A percentile compares a stretch with the other conserved stretches of the same genome.
These are phyloP conservation scores for Mionectes olivaceus DNA, from an alignment of 2,797 vertebrate genomes.

Conservation along the genomic window DNA sequence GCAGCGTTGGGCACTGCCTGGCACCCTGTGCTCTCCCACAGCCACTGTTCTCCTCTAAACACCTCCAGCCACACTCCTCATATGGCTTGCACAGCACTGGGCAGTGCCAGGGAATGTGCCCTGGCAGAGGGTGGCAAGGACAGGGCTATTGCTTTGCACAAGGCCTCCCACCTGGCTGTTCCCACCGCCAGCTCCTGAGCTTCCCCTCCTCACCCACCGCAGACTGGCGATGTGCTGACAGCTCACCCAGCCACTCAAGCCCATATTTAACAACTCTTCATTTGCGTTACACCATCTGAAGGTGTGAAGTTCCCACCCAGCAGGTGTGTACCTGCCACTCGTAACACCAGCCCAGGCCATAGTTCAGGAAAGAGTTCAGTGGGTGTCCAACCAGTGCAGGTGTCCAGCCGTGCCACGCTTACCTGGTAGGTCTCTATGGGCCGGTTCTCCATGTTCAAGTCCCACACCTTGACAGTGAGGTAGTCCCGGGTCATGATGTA, in stretches of 20 bases:
- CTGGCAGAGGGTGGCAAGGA: not conserved
- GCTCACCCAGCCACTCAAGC: not conserved
- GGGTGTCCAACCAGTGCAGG: accelerated
- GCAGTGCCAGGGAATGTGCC: not conserved
- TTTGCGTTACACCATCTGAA: not conserved
- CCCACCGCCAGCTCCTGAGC: not conserved
- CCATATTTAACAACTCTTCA: not conserved
- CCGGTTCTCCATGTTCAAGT: conserved; percentile 96
- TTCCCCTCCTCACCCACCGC: not conserved
- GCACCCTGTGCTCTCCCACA: not conserved
- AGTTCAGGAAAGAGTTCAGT: accelerated
- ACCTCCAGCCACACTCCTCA: not conserved
- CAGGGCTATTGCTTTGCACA: not conserved
- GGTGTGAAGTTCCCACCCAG: accelerated
- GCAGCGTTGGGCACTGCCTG: accelerated
- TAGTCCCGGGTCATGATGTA: conserved; percentile 98
- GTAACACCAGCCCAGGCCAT: accelerated
- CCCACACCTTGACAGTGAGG: conserved; percentile 97
- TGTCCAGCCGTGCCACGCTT: not conserved
- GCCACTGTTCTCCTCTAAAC: accelerated
- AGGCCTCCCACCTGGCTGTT: not conserved
- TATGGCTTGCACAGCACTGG: accelerated
- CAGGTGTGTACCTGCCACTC: accelerated
- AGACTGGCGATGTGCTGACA: not conserved
- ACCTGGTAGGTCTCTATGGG: conserved; percentile 95